phyloP scores from a whole-genome alignment of 2,888 invertebrate species.

The Panzeria rudis region DNA sequence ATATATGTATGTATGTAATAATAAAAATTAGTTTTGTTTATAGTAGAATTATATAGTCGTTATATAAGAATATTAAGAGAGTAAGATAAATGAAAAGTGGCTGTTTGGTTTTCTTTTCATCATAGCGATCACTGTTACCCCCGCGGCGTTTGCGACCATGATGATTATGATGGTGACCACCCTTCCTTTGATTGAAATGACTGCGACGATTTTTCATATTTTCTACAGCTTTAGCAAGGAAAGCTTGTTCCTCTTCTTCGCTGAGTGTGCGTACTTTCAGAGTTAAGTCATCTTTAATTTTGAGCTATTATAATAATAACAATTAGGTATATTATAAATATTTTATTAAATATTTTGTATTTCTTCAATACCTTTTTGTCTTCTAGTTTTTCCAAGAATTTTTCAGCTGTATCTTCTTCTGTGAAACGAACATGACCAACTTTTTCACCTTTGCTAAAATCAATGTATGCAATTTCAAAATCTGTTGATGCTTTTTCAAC shows the following conservation, averaged over 20 bases:
- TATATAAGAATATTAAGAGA: constrained; percentile 3
- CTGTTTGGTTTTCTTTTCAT: constrained; percentile 75
- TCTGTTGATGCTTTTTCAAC: constrained; percentile 83
- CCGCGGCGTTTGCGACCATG: constrained; percentile 81
- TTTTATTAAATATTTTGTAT: neutral
- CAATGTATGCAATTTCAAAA: constrained; percentile 88
- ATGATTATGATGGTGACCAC: constrained; percentile 75
- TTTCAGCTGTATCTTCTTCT: constrained; percentile 88
- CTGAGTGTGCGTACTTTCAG: constrained; percentile 86
- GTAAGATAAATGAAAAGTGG: constrained; percentile 34
- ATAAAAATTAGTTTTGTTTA: constrained; percentile 19
- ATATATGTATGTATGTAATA: neutral
- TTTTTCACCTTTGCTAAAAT: constrained; percentile 89
- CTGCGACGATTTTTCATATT: constrained; percentile 86
- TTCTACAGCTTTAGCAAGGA: constrained; percentile 87
- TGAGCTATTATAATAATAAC: constrained; percentile 73
- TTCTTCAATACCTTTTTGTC: constrained; percentile 85
- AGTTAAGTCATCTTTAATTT: constrained; percentile 84
- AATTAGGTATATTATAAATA: neutral
- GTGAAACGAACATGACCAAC: constrained; percentile 90
- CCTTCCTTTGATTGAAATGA: constrained; percentile 81
- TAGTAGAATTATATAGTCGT: neutral
- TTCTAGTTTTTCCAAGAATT: constrained; percentile 86
- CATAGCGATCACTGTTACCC: constrained; percentile 77
- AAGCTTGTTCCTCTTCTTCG: constrained; percentile 89